phyloP scores from a whole-genome alignment of 2,797 vertebrate species.

The Muscicapa striata region DNA sequence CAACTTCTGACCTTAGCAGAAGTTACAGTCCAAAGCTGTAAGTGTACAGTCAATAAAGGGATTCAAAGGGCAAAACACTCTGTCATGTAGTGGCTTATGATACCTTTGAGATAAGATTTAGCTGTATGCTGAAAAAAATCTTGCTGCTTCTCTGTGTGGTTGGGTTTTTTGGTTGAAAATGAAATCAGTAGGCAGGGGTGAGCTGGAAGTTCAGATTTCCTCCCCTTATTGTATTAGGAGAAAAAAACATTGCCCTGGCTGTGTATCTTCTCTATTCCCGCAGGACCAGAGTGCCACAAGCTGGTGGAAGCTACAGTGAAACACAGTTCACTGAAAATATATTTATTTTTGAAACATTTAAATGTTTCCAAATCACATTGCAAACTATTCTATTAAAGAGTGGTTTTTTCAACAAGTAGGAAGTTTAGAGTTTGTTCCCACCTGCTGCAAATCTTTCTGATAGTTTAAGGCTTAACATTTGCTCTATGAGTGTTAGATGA shows the following conservation, averaged over 20 bases:
- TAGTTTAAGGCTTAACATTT: neutral
- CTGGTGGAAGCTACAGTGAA: neutral
- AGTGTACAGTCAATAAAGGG: neutral
- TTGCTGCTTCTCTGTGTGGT: neutral
- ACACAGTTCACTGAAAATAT: neutral
- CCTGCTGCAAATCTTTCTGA: neutral
- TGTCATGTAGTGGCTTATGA: neutral
- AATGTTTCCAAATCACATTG: neutral
- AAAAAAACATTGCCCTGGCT: neutral
- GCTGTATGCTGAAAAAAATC: neutral
- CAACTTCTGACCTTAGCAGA: neutral
- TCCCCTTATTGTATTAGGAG: neutral
- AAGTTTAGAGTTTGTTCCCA: neutral
- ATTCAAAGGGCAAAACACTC: neutral
- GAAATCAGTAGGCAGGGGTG: neutral
- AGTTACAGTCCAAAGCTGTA: neutral
- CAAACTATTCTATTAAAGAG: neutral
- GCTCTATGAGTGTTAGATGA: neutral
- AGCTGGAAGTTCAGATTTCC: neutral
- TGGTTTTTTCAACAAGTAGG: neutral
- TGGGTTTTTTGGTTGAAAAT: neutral
- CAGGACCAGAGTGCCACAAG: neutral
- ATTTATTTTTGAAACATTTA: conserved; percentile 15
- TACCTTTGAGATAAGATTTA: neutral
- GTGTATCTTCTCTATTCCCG: neutral